These are phyloP conservation scores for Pogonocherus hispidulus DNA, from an alignment of 2,888 invertebrate species.

Conservation along the genomic window DNA sequence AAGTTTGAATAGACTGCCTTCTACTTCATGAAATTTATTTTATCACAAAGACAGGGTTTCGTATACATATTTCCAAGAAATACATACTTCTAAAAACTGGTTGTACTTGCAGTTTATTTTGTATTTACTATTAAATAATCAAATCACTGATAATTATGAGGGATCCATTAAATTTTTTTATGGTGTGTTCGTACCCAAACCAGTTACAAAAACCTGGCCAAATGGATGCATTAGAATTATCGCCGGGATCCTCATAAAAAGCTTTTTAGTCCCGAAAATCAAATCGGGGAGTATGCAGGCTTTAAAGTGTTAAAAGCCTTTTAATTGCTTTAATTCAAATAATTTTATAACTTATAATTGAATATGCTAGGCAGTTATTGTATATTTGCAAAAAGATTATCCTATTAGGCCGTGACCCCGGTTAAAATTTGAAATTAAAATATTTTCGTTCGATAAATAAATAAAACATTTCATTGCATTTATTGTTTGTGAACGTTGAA, in stretches of 20 bases:
- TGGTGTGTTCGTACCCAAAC: no score
- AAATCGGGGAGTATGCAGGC: constrained; percentile 32
- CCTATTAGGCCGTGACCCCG: constrained; percentile 1
- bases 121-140: no score
- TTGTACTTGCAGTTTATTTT: no score
- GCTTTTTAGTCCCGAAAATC: constrained; percentile 39
- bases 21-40: background rate
- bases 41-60: background rate
- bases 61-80: no score
- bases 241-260: constrained; percentile 26
- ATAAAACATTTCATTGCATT: constrained; percentile 5
- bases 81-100: no score
- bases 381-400: constrained; percentile 21
- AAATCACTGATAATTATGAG: no score
- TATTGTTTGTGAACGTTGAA: constrained; percentile 1
- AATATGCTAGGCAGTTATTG: constrained; percentile 17
- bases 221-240: constrained; percentile 22
- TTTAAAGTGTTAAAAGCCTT: constrained; percentile 27
- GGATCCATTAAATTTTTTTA: no score
- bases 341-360: constrained; percentile 27
- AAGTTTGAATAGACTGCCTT: background rate
- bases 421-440: constrained; percentile 15
- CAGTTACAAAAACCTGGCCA: no score
- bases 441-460: constrained; percentile 18
- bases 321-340: constrained; percentile 26